Conservation (phyloP, 2,113 vertebrate genomes). For the Carlito syrichta region DNA sequence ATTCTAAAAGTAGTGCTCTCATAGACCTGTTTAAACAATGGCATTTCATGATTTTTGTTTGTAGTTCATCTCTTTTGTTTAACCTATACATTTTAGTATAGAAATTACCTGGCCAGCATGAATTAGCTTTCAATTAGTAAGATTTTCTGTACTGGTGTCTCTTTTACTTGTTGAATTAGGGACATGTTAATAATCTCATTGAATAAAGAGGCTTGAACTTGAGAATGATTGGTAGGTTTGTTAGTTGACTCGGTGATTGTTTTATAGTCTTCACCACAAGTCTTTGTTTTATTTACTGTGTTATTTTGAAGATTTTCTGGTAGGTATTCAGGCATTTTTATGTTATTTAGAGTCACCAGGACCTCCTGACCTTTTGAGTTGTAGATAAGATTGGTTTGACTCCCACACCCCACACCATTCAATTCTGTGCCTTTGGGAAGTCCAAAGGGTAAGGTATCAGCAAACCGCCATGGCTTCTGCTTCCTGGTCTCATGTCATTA, state of each 20-base stretch:
- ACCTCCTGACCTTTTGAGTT: neutral
- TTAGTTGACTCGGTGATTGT: neutral
- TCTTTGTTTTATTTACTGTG: neutral
- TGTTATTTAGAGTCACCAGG: neutral
- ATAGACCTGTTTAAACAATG: neutral
- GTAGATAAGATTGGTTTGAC: neutral
- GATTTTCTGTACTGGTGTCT: neutral
- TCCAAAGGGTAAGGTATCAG: neutral
- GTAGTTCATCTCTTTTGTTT: neutral
- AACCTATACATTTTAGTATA: neutral
- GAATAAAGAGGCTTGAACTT: neutral
- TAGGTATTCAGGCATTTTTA: neutral
- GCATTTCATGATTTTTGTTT: neutral
- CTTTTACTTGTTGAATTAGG: neutral
- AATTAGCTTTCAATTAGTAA: neutral
- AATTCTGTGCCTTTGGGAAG: neutral
- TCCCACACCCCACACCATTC: no score
- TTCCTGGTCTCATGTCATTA: neutral
- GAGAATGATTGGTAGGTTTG: neutral
- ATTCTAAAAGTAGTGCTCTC: neutral
- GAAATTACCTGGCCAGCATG: neutral
- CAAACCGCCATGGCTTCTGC: neutral
- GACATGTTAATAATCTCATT: neutral
- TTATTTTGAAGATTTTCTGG: neutral
- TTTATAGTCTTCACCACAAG: neutral